Evolutionary conservation across 2,888 invertebrate genomes (phyloP), one percentile per base, ranked within the genome.

Genomic region (Pachymerium ferrugineum): DNA sequence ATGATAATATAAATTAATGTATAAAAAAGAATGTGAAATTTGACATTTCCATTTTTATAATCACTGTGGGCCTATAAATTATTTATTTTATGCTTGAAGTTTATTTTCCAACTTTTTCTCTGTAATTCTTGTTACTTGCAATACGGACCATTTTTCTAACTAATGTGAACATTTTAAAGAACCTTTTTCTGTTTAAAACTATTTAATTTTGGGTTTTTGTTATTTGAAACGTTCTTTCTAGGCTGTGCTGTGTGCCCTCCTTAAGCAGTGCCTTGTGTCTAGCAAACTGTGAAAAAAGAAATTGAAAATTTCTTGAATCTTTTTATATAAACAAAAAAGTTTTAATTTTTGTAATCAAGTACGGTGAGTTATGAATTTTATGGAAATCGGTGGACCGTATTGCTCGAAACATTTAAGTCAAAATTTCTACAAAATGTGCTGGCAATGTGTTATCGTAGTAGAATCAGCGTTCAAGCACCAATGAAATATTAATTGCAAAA

Each of bases 231-330:
- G 31, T 28, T 72, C 72, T 62, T 47, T 72, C 54, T 73, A 73
- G 73, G 73, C 73, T 73, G 73, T 73, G 73, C 68, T 73, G 25
- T 42, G 68, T 73, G 73, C 73, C 73, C 73, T 73, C 73, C 73
- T 73, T 42, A 68, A 62, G 67, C 73, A 73, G 73, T 73, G 73
- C 73, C 73, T 73, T 71, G 33, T 71, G 71, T 38, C 33, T 71
- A 33, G 38, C 42, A 62, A 62, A 62, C 62, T 62, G 62, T 62
- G 62, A 62, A 22, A 62, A 62, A 69, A 33, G 30, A 69, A 69
- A 69, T 33, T 33, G 33, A 69, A 69, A 69, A 69, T 69, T 33
- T 69, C 69, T 33, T 69, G 69, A 69, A 33, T 69, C 33, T 69
- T 69, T 69, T 69, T 69, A 33, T 69, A 33, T 69, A 33, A 16